Evolutionary conservation across 30 jellyfish, hydroid and myxozoan species (phyloP).

Genomic region (Pelagia noctiluca): DNA sequence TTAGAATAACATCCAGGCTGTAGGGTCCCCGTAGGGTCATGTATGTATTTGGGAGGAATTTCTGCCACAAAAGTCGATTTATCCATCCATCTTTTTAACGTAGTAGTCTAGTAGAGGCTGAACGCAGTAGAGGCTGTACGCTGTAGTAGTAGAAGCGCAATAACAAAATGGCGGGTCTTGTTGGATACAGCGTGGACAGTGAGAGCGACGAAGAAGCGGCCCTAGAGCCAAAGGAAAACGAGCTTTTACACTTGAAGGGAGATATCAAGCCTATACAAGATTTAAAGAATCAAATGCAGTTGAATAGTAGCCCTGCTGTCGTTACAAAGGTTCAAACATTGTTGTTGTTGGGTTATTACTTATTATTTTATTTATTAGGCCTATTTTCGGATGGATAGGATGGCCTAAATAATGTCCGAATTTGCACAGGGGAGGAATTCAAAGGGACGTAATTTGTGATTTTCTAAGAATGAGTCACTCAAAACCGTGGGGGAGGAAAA

Average conservation of each 20-base stretch:
- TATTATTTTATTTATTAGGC: not conserved
- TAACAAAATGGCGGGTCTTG: conserved; percentile 77
- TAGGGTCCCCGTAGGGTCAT: no score
- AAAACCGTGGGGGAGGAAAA: not conserved
- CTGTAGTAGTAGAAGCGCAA: no score
- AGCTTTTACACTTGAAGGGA: conserved; percentile 36
- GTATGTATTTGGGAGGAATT: no score
- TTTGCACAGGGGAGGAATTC: not conserved
- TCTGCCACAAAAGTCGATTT: no score
- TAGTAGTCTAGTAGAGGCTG: no score
- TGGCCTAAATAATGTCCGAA: not conserved
- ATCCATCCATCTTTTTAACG: no score
- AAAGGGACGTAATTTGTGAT: not conserved
- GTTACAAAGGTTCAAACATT: conserved; percentile 36
- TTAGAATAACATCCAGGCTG: no score
- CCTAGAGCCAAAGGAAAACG: conserved; percentile 24
- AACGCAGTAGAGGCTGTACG: no score
- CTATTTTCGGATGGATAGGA: not conserved
- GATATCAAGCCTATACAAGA: conserved; percentile 45
- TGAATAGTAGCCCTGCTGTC: conserved; percentile 64
- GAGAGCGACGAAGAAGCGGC: conserved; percentile 52
- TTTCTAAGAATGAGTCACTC: not conserved
- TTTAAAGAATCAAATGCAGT: conserved; percentile 45
- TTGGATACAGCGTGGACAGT: conserved; percentile 61
- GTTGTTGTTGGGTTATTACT: not conserved